Evolutionary conservation across 2,888 invertebrate species (phyloP), one percentile per base, ranked within the genome.

Genomic region (Aethes cnicana): DNA sequence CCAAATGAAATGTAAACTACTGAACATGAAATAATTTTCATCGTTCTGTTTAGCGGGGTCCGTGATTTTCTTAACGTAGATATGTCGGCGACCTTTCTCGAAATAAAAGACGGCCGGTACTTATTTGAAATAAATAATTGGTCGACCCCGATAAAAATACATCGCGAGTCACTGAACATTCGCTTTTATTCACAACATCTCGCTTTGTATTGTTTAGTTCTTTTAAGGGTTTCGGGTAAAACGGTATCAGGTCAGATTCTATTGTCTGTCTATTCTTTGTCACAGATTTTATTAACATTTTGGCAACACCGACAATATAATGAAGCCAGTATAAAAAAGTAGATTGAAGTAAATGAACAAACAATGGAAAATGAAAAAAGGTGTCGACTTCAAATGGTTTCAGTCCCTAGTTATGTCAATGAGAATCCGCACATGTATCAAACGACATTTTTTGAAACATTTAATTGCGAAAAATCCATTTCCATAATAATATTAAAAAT

Each of bases 111-210:
- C 35, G 20, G 21, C 12, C 14, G 18, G 21, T 44, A 25, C 44
- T 50, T 44, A 50, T 50, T 50, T 37, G 30, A 44, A 50, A 50
- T 50, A 44, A 50, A 50, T 50, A 50, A 50, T 44, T 50, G 50
- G 50, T 50, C 23, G 50, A 50, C 50, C 50, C 44, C 50, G 50
- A 44, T 50, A 44, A 44, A 35, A 44, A 44, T 37, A 50, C 30
- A 21, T 42, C 18, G 44, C 18, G 50, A 50, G 30, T 50, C 50
- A 50, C 12, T 44, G 44, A 44, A 32, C 44, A 26, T 36, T 36
- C 35, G 35, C 42, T 43, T 42, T 43, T 43, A 50, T 44, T 44
- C 44, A 37, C 23, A 14, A 50, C 37, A 44, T 44, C 50, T 39
- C 25, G 37, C 37, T 44, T 32, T 37, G 50, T 37, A 37, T 50